A percentile compares a stretch with the other conserved stretches of the same genome.
Conservation (phyloP, 2,113 vertebrate genomes). For the Syngnathus floridae region DNA sequence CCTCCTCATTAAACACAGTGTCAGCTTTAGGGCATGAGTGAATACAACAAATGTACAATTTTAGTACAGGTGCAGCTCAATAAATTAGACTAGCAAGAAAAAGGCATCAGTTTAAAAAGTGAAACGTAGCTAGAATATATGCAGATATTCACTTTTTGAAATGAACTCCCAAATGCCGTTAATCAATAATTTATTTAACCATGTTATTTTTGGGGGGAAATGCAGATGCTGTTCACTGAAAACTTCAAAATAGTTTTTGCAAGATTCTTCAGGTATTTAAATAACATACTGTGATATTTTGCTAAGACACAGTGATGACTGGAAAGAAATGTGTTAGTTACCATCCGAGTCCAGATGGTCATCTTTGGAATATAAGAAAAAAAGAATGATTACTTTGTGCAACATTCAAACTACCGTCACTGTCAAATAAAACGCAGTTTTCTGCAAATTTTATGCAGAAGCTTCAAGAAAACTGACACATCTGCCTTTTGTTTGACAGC, state of each 20-base stretch:
- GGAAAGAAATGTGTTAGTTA: conserved; percentile 25
- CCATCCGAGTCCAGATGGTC: conserved; percentile 28
- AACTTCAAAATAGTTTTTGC: background rate
- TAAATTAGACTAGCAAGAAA: background rate
- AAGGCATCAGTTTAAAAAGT: background rate
- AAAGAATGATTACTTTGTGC: conserved; percentile 11
- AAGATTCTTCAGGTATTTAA: background rate
- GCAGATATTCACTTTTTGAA: background rate
- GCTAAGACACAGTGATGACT: background rate
- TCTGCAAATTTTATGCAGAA: background rate
- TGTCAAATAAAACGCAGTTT: conserved; percentile 2
- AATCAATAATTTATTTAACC: too few relatives aligned
- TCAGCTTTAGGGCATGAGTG: conserved; percentile 36
- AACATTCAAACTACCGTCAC: background rate
- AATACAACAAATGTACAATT: background rate
- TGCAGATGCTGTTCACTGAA: background rate
- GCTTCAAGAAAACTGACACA: too few relatives aligned
- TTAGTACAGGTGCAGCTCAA: background rate
- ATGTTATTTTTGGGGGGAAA: background rate
- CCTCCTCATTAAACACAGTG: conserved; percentile 23
- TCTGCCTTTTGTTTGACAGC: too few relatives aligned
- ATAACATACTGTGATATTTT: background rate
- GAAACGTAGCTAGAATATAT: background rate
- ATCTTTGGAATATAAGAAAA: conserved; percentile 7
- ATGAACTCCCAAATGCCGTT: too few relatives aligned